Conservation (phyloP, 2,888 invertebrate genomes). For the Apodemia mormo region DNA sequence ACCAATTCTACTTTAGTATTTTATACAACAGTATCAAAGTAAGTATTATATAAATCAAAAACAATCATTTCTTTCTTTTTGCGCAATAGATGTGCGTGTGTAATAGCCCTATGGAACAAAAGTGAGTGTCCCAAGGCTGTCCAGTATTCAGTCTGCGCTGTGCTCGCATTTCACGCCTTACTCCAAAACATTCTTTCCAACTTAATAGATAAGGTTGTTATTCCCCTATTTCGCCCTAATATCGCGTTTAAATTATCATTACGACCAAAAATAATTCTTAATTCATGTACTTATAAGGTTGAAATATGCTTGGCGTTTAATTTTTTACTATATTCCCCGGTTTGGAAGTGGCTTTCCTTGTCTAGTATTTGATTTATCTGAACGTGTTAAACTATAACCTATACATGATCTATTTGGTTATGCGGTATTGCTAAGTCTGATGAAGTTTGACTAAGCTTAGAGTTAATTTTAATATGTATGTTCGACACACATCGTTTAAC, state of each 20-base stretch:
- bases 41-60: neutral
- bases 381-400: slow-evolving; percentile 26
- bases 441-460: neutral
- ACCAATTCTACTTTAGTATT: too few relatives aligned
- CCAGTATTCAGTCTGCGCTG: slow-evolving; percentile 32
- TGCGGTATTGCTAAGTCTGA: neutral
- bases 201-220: slow-evolving; percentile 31
- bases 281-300: slow-evolving; percentile 24
- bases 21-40: neutral
- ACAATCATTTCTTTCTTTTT: slow-evolving; percentile 11
- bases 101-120: slow-evolving; percentile 40
- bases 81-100: slow-evolving; percentile 25
- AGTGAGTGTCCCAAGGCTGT: slow-evolving; percentile 46
- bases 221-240: slow-evolving; percentile 19
- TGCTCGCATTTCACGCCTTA: slow-evolving; percentile 33
- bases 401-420: slow-evolving; percentile 16
- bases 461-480: neutral
- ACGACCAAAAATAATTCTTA: slow-evolving; percentile 30
- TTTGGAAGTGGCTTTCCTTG: slow-evolving; percentile 42
- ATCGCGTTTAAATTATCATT: slow-evolving; percentile 24
- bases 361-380: slow-evolving; percentile 35
- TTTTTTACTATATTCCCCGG: slow-evolving; percentile 29
- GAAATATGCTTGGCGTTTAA: slow-evolving; percentile 26
- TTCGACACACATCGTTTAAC: neutral
- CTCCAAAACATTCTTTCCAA: slow-evolving; percentile 38